phyloP scores from a whole-genome alignment of 2,888 invertebrate genomes.

The Tenthredo livida region DNA sequence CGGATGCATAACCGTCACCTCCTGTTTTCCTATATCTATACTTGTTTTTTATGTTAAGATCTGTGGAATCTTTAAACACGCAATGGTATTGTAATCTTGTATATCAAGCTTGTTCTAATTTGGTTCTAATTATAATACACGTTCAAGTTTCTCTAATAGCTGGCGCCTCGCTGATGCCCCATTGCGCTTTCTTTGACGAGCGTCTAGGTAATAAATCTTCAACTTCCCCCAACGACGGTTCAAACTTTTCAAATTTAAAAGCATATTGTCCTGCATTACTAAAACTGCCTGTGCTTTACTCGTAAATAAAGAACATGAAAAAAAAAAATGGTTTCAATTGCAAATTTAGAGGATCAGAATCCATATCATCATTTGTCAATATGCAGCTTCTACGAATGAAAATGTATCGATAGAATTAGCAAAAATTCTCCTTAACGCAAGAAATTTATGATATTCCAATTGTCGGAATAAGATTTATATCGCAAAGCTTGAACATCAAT shows the following conservation, averaged over 20 bases:
- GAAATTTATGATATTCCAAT: not conserved
- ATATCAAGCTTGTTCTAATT: not conserved
- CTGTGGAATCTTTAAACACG: not conserved
- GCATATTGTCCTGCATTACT: not conserved
- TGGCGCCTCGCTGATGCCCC: not conserved
- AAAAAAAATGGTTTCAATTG: not conserved
- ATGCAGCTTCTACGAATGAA: not conserved
- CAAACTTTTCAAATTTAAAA: not conserved
- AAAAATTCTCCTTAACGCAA: not conserved
- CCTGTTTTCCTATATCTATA: not conserved
- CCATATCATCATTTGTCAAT: not conserved
- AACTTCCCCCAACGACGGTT: not conserved
- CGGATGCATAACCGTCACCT: not conserved
- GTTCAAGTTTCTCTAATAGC: not conserved
- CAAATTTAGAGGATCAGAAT: not conserved
- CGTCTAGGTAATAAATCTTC: not conserved
- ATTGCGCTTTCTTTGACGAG: slow-evolving; percentile 5
- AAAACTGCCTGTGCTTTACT: not conserved
- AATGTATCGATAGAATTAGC: not conserved
- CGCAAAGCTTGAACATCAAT: not conserved
- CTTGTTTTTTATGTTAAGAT: not conserved
- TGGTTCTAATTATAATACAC: slow-evolving; percentile 7
- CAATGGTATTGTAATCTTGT: not conserved
- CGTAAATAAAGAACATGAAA: not conserved
- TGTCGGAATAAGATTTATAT: not conserved